Conservation (phyloP, 2,113 vertebrate species). For the Tragelaphus scriptus region DNA sequence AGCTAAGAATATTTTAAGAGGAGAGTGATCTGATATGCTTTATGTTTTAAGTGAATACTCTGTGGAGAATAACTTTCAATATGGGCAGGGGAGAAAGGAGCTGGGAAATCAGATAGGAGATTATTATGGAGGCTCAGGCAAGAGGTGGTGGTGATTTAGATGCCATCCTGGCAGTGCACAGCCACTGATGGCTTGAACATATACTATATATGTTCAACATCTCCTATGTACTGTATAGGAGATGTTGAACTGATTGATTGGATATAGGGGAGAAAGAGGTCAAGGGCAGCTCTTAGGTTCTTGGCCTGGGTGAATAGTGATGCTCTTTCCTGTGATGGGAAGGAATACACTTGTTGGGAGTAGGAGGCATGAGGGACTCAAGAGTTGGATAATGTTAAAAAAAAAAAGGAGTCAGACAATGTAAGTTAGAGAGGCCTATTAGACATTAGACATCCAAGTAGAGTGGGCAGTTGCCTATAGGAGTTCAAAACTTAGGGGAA, state of each 20-base stretch:
- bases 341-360: not conserved
- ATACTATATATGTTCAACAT: not conserved
- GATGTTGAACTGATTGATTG: not conserved
- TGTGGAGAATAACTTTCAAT: not conserved
- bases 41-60: not conserved
- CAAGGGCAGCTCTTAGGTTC: not conserved
- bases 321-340: not conserved
- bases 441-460: not conserved
- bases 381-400: not conserved
- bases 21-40: not conserved
- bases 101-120: not conserved
- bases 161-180: not conserved
- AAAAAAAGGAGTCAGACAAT: not conserved
- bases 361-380: not conserved
- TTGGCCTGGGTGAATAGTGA: not conserved
- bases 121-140: not conserved
- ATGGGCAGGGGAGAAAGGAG: not conserved
- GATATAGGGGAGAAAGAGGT: not conserved
- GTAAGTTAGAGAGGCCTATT: not conserved
- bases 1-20: not conserved
- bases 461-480: not conserved
- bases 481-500: not conserved
- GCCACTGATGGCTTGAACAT: not conserved
- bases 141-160: not conserved
- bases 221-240: not conserved